Evolutionary conservation across 92 coral and sea anemone genomes (phyloP).

Genomic region (Palythoa heliodiscus): DNA sequence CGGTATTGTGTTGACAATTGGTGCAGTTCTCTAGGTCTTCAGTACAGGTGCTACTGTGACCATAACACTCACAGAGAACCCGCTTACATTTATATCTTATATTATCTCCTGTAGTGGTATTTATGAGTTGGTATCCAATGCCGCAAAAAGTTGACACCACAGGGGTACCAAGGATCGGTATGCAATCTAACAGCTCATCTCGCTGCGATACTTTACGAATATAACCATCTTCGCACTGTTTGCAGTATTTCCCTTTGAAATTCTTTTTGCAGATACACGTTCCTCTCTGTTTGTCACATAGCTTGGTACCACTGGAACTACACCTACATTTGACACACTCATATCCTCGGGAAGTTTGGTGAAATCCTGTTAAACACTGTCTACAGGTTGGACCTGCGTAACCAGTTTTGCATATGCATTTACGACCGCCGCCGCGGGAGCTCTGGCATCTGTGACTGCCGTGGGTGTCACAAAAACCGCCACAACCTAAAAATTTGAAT

Average conservation of each 20-base stretch:
- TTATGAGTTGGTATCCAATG: conserved; percentile 23
- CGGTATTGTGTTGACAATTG: conserved; percentile 42
- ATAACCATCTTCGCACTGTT: conserved; percentile 17
- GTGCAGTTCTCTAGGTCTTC: conserved; percentile 46
- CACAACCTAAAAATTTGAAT: conserved; percentile 29
- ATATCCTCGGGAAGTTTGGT: neutral
- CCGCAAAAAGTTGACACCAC: conserved; percentile 41
- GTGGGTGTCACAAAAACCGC: neutral
- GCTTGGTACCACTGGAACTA: conserved; percentile 3
- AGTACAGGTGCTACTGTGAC: conserved; percentile 48
- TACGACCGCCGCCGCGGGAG: neutral
- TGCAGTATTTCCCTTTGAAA: conserved; percentile 1
- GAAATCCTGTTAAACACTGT: conserved; percentile 56
- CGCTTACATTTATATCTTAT: conserved; percentile 9
- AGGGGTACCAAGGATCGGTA: conserved; percentile 40
- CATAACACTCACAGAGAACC: conserved; percentile 20
- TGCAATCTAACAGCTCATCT: conserved; percentile 18
- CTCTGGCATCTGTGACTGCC: conserved; percentile 5
- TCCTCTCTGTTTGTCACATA: conserved; percentile 32
- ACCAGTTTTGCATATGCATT: conserved; percentile 46
- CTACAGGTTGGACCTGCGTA: conserved; percentile 48
- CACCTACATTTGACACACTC: conserved; percentile 31
- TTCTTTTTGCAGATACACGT: conserved; percentile 31
- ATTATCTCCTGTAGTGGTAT: neutral
- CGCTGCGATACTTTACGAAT: conserved; percentile 7